Base-by-base conservation (phyloP, 2,888 invertebrate species). In the Heliconius aoede region DNA sequence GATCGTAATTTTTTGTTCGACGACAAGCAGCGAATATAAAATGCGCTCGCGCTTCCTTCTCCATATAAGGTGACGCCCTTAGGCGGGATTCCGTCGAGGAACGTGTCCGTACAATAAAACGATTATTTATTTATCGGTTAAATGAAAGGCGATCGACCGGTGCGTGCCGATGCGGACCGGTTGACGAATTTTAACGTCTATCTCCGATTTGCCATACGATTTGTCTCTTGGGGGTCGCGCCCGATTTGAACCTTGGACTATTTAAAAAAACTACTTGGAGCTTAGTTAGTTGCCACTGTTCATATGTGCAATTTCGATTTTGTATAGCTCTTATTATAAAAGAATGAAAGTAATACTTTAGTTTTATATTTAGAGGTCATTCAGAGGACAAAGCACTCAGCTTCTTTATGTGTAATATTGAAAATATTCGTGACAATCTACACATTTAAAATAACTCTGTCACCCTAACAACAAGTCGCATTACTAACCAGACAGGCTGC, bases 1-100 rank as follows among this genome's bases (percentile, higher is more conserved):
- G 89, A 91, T 86, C 92, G 93, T 93, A 92, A 87, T 88, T 93
- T 93, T 93, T 93, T 91, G 89, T 84, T 84, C 85, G 84, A 85
- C 84, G 81, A 88, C 88, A 85, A 85, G 86, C 79, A 80, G 81
- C 85, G 91, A 88, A 92, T 92, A 91, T 88, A 86, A 92, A 92
- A 87, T 72, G 76, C 85, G 83, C 85, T 85, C 88, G 90, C 88
- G 89, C 89, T 90, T 88, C 91, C 91, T 90, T 87, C 82, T 79
- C 94, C 93, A 84, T 93, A 87, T 92, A 93, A 79, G 93, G 93
- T 73, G 80, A 83, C 88, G 85, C 88, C 89, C 90, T 90, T 89
- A 88, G 86, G 88, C 90, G 85, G 90, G 93, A 94, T 94, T 92
- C 93, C 91, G 82, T 83, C 82, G 82, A 83, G 85, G 89, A 87